phyloP scores from a whole-genome alignment of 2,113 vertebrate species.

The Salvelinus alpinus region DNA sequence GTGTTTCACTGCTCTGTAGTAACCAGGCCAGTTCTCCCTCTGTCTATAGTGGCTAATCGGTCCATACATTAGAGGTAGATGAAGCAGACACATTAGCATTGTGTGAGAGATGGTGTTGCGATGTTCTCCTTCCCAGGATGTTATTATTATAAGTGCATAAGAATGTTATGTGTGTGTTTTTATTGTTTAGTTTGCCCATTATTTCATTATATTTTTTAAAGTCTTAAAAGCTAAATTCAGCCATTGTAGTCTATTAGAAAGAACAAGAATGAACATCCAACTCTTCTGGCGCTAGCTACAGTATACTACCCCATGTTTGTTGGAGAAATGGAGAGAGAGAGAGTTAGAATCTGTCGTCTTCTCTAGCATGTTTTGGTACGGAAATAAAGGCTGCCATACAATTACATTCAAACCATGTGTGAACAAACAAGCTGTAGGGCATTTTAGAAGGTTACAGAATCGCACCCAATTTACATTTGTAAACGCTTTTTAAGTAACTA shows the following conservation, averaged over 20 bases:
- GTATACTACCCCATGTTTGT: background rate
- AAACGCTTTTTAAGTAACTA: background rate
- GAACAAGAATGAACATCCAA: background rate
- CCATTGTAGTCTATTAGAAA: background rate
- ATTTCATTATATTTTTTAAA: background rate
- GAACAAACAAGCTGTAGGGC: background rate
- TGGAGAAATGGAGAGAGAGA: background rate
- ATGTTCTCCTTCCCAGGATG: background rate
- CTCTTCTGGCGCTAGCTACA: background rate
- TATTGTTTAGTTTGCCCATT: background rate
- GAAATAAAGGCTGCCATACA: background rate
- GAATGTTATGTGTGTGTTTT: background rate
- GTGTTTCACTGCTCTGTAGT: background rate
- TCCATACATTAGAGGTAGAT: background rate
- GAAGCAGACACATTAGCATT: background rate
- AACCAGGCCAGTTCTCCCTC: background rate
- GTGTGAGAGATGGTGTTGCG: background rate
- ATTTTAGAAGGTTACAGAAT: conserved; percentile 13
- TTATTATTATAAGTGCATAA: background rate
- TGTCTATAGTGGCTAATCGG: background rate
- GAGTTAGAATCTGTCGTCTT: background rate
- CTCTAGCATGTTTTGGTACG: background rate
- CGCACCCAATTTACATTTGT: conserved; percentile 8
- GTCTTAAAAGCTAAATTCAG: background rate
- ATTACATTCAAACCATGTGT: conserved; percentile 2